Evolutionary conservation across 2,888 invertebrate species (phyloP), one percentile per base, ranked within the genome.

Genomic region (Ornithoptera priamus): DNA sequence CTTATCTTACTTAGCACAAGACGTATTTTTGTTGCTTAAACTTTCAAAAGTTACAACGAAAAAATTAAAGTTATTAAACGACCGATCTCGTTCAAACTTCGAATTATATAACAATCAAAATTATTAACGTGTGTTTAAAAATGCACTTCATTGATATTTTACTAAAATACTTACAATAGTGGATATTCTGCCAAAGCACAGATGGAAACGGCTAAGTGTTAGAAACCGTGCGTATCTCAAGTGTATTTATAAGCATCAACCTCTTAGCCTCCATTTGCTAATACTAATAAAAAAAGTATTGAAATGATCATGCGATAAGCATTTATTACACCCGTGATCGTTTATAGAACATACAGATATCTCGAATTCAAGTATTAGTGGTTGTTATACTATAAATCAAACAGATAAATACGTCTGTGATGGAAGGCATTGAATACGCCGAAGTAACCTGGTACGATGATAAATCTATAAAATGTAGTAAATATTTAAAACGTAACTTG

Each of bases 221-320:
- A 5, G 6, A 5, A 53, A n/a, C n/a, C n/a, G 53, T n/a, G 18
- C 17, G 46, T 58, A 58, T 8, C 17, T 36, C 8, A 62, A 66
- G 53, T 59, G 59, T 65, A 69, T 62, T 58, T 69, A 69, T 66
- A 62, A 63, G 62, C 65, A 62, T 58, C 59, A 62, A 66, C 46
- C 58, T 62, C 39, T 70, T 63, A 66, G 61, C 39, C 58, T 70
- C 62, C 69, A 62, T 66, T 70, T 66, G 62, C 24, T 50, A 46
- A 62, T 36, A 17, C 58, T 22, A 59, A 62, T 46, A 39, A 69
- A 64, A 65, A 57, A 42, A 20, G 8, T 63, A 24, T 56, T 36
- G 36, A 61, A 30, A n/a, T 46, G 24, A 59, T 67, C 24, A 59
- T 39, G 62, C 24, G 17, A 3, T 39, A 66, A 46, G 36, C 65